Base-by-base conservation (phyloP, 2,888 invertebrate genomes). In the Sesamia inferens region DNA sequence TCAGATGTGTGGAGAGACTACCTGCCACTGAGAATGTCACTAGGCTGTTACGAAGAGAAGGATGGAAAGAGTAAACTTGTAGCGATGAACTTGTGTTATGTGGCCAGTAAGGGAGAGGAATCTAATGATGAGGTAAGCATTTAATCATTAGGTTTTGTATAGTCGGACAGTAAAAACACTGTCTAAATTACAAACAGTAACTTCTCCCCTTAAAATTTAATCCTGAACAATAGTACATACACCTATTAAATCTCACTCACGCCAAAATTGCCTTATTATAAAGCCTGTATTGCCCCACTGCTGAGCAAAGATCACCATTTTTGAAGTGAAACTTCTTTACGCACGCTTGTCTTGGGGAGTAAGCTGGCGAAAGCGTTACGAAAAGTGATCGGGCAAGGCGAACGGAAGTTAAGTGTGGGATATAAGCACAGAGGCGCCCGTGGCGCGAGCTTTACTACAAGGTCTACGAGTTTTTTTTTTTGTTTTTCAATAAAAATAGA, bases 71-170 rank as follows among this genome's bases (percentile, higher is more conserved):
- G 87, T 62, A 90, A 85, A 0, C 85, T 95, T 5, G 92, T 89
- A 0, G 94, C 91, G 0, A 65, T 94, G 0, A 95, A 95, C 63
- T 91, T 91, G 0, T 95, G 94, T 77, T 59, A 90, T 0, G 92
- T 92, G 0, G 69, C 62, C 0, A 79, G 83, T 31, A 68, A 80
- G 64, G 90, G 84, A 6, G 91, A 90, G 0, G 66, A 88, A 0
- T 48, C 75, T 5, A 62, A 89, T 16, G 83, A 79, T 16, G 79
- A 86, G 73, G 91, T 91, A 62, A 79, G 78, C 14, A 14, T n/a
- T 16, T n/a, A 22, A 16, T 0, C 24, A 16, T 31, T 31, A 62
- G 14, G 14, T 44, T 14, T 2, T 44, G 10, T 62, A 42, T 22
- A 57, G 39, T 39, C 13, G 13, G n/a, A 39, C 1, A 22, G 14